phyloP scores from a whole-genome alignment of 2,797 vertebrate species.

The Catostomus latipinnis region DNA sequence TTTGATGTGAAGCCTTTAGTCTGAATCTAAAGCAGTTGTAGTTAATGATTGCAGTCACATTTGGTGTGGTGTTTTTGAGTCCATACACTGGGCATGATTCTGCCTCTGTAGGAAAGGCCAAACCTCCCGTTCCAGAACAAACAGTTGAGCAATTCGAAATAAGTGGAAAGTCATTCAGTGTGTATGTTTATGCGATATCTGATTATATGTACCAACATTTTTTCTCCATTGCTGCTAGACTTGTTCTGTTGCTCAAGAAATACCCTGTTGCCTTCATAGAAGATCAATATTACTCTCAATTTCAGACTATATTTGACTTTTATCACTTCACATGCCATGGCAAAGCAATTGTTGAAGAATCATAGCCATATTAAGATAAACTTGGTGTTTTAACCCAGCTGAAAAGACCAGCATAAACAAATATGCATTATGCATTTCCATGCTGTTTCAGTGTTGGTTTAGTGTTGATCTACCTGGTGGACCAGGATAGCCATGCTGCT shows the following conservation, averaged over 20 bases:
- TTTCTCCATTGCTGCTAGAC: neutral
- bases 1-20: neutral
- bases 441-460: neutral
- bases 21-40: neutral
- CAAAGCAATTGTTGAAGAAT: neutral
- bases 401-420: neutral
- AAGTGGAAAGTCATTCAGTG: slow-evolving; percentile 6
- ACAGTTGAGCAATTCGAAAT: slow-evolving; percentile 32
- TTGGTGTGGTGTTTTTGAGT: neutral
- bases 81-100: slow-evolving; percentile 27
- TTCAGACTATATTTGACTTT: neutral
- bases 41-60: neutral
- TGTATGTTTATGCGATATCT: slow-evolving; percentile 10
- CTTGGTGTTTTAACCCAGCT: neutral
- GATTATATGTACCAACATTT: slow-evolving; percentile 14
- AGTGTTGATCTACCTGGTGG: neutral
- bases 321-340: neutral
- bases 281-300: slow-evolving; percentile 18
- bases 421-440: neutral
- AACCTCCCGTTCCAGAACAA: slow-evolving; percentile 32
- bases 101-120: slow-evolving; percentile 16
- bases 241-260: neutral
- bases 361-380: neutral
- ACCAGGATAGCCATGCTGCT: too few species aligned
- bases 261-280: neutral